Base-by-base conservation (phyloP, 2,888 invertebrate species). In the Hirtodrosophila alboralis region DNA sequence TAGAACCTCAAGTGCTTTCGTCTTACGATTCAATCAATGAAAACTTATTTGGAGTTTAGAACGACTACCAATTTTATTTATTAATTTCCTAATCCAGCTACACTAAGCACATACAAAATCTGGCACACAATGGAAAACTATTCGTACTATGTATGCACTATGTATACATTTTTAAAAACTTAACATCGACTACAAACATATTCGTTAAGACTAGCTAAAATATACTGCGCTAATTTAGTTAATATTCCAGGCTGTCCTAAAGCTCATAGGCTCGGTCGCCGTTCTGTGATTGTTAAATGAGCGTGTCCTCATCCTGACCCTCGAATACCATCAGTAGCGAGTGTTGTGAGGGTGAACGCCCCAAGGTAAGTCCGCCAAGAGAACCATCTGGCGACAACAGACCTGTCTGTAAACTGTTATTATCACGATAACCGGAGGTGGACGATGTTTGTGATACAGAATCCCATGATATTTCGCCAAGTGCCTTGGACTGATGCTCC, bases 401-500 rank as follows among this genome's bases (percentile, higher is more conserved):
- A 68, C 91, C 90, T 1, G 90, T 90, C 61, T 91, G 91, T 8
- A 91, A 68, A 51, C 92, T 93, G 89, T 92, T 93, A 89, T 95
- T 95, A 81, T 94, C 94, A 21, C 93, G 92, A 90, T 96, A 96
- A 63, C 96, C 96, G 1, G 96, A 96, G 12, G 96, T 96, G 75
- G 96, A 96, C 0, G 96, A 96, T 0, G 95, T 96, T 89, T 95
- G 95, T 3, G 95, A 95, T 59, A 95, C 92, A 87, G 95, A 95
- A 89, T 96, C 95, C 93, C 95, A 95, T 0, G 95, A 95, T 2
- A 95, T 93, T 90, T 95, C 95, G 0, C 94, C 91, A 41, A 89
- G 76, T 21, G 88, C 77, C 62, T 88, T 89, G 7, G 88, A 84
- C 41, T 75, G 85, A 5, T 64, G 53, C 38, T 69, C 88, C 53